Evolutionary conservation across 2,888 invertebrate species (phyloP).

Genomic region (Acanthococcus lagerstroemiae): DNA sequence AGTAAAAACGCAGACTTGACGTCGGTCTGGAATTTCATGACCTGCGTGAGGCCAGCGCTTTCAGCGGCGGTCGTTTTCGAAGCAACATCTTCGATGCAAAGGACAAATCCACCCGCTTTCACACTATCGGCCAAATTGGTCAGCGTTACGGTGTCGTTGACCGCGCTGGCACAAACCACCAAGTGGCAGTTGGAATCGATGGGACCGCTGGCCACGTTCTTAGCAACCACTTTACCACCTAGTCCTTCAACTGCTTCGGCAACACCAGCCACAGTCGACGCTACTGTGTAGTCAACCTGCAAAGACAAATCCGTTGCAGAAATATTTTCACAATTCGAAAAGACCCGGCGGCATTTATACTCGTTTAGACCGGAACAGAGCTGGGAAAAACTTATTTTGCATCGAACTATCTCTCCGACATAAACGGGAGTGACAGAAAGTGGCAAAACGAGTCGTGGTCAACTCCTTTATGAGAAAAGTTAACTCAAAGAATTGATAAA

Average conservation of each 20-base stretch:
- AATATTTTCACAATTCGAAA: too few relatives aligned
- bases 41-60: constrained; percentile 46
- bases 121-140: constrained; percentile 52
- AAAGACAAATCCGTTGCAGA: constrained; percentile 33
- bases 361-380: too few relatives aligned
- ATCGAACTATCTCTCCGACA: too few relatives aligned
- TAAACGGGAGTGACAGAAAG: too few relatives aligned
- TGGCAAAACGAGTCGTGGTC: too few relatives aligned
- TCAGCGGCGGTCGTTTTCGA: constrained; percentile 37
- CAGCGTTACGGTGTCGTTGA: constrained; percentile 48
- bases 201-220: constrained; percentile 51
- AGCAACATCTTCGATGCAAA: constrained; percentile 58
- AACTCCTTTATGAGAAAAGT: too few relatives aligned
- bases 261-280: constrained; percentile 49
- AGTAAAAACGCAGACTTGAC: constrained; percentile 57
- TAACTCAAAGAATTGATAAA: too few relatives aligned
- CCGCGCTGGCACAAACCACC: constrained; percentile 55
- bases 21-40: constrained; percentile 55
- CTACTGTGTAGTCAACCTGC: constrained; percentile 50
- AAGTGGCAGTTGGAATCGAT: constrained; percentile 59
- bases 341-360: too few relatives aligned
- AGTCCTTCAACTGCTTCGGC: constrained; percentile 48
- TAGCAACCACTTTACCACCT: constrained; percentile 54
- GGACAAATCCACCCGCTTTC: constrained; percentile 58
- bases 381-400: too few relatives aligned